These are phyloP conservation scores for Melieria crassipennis DNA, from an alignment of 2,888 invertebrate genomes.

Conservation along the genomic window DNA sequence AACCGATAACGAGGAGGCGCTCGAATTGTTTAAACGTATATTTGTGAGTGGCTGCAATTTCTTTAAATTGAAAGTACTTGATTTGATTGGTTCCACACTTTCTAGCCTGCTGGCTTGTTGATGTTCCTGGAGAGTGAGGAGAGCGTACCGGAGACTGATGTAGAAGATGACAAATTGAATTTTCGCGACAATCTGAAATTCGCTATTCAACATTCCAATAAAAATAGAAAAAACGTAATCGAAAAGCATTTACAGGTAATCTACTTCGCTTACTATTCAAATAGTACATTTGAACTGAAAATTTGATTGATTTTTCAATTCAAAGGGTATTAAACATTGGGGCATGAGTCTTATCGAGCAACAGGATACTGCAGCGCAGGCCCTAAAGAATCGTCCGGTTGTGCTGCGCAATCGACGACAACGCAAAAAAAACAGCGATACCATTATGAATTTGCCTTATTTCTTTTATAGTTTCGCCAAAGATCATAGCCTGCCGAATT, in stretches of 20 bases:
- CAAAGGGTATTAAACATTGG: constrained; percentile 73
- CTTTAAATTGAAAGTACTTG: neutral
- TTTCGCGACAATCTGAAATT: constrained; percentile 95
- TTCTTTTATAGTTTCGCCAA: constrained; percentile 95
- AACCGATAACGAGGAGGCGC: constrained; percentile 91
- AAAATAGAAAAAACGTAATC: constrained; percentile 76
- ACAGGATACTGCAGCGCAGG: constrained; percentile 62
- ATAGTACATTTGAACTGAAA: neutral
- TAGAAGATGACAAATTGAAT: constrained; percentile 77
- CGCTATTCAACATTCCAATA: constrained; percentile 82
- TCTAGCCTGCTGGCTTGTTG: constrained; percentile 89
- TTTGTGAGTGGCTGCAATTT: constrained; percentile 72
- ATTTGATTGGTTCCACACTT: neutral
- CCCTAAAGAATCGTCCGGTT: constrained; percentile 78
- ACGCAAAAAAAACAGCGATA: constrained; percentile 62
- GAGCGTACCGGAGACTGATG: constrained; percentile 71
- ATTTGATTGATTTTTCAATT: neutral
- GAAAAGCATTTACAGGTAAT: constrained; percentile 83
- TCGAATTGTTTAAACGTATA: constrained; percentile 84
- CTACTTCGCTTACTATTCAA: too few species aligned
- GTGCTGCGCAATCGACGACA: constrained; percentile 88
- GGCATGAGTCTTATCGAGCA: constrained; percentile 67
- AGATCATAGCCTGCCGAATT: constrained; percentile 94
- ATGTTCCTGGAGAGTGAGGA: constrained; percentile 90
- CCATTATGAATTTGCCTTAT: constrained; percentile 71